Base-by-base conservation (phyloP, 2,888 invertebrate species). In the Agriopis marginaria region DNA sequence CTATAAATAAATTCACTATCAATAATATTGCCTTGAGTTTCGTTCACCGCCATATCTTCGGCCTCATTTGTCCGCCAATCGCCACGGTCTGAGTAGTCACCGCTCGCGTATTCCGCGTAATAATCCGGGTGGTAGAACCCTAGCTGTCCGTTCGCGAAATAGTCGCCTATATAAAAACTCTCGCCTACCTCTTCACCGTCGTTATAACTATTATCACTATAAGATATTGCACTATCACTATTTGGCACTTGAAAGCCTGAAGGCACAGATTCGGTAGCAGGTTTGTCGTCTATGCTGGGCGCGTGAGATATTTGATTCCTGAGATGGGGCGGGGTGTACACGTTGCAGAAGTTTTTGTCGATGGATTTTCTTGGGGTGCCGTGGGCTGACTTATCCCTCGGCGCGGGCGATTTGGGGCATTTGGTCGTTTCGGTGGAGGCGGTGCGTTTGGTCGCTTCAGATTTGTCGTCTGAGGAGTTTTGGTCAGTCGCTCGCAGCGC, bases 161-260 rank as follows among this genome's bases (percentile, higher is more conserved):
- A 93, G 88, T 94, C 93, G 78, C 94, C 92, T 87, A 93, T 93
- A 89, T 93, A 93, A 89, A 93, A 94, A 88, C 87, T 93, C 79
- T 92, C 91, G 60, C 87, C 70, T 59, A 51, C 85, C 86, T 90
- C 91, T 84, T 88, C 32, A 32, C 77, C 53, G 12, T 90, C 91
- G 83, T 86, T 91, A 87, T 72, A 89, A 91, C 88, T 91, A 90
- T 82, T 86, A 89, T 92, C 92, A 92, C 91, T 91, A 86, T 79
- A 86, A 77, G 89, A 82, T 92, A 92, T 93, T 91, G 91, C 92
- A 92, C 91, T 93, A 92, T 92, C 92, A 91, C 91, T 91, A 89
- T 92, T 93, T 93, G 93, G 94, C 93, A 93, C 93, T 90, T 87
- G 88, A 84, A 86, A 89, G 86, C 87, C 89, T 81, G 87, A 89